A percentile compares a stretch with the other conserved stretches of the same genome.
Evolutionary conservation across 2,797 vertebrate genomes (phyloP).

Genomic region (Chelon labrosus): DNA sequence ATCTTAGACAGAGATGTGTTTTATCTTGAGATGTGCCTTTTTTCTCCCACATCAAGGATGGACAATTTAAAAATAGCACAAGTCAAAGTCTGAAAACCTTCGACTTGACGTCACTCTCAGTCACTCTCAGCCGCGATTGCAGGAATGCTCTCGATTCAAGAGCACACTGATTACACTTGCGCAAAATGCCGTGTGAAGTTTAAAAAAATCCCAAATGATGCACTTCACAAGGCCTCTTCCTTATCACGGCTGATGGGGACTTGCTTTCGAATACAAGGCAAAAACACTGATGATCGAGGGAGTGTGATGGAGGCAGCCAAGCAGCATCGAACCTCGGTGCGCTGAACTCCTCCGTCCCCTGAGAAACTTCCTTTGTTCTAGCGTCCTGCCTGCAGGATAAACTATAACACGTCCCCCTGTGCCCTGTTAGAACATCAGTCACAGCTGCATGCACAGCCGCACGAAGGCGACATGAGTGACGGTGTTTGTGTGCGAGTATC

Average conservation of each 20-base stretch:
- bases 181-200: constrained; percentile 1
- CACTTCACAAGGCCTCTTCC: not conserved
- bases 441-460: constrained; percentile 65
- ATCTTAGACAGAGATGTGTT: not conserved
- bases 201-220: constrained; percentile 2
- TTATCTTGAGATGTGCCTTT: not conserved
- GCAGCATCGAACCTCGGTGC: not conserved
- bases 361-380: constrained; percentile 52
- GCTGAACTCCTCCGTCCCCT: constrained; percentile 28
- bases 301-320: not conserved
- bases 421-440: constrained; percentile 71
- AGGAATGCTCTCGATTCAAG: constrained; percentile 51
- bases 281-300: not conserved
- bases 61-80: not conserved
- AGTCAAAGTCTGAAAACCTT: not conserved
- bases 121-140: constrained; percentile 42
- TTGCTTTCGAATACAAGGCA: constrained; percentile 17
- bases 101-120: constrained; percentile 17
- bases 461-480: constrained; percentile 42
- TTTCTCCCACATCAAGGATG: not conserved
- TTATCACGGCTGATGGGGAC: constrained; percentile 5
- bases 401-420: constrained; percentile 57
- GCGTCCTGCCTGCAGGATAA: constrained; percentile 46
- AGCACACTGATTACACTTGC: constrained; percentile 27
- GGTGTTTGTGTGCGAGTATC: not conserved